Evolutionary conservation across 1,140 invertebrate species (phyloP), one percentile per base, ranked within the genome.

Genomic region (Pseudomyrmex pallidus): DNA sequence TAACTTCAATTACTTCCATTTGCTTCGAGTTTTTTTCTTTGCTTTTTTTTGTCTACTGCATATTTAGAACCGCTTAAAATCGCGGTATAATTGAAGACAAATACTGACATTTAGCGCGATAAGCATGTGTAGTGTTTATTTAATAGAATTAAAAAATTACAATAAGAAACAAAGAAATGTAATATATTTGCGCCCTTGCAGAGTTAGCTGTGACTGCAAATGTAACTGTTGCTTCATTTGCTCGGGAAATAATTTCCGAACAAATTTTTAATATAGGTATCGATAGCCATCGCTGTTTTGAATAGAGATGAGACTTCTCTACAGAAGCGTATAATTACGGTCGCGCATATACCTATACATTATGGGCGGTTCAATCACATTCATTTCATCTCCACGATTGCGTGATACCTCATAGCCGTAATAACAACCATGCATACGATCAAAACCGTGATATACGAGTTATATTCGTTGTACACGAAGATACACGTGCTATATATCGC

Each of bases 321-420:
- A 68, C 44, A 68, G 66, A 59, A 35, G 20, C 76, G 66, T 80
- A 61, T 80, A 80, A 80, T 80, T 80, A 78, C 70, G 59, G n/a
- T 35, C 44, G 54, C 66, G 66, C 20, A 61, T 70, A 50, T 35
- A 35, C 35, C 35, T 7, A 35, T 70, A 70, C 46, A 61, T 72
- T 80, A 80, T 35, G 76, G 46, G 20, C 46, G 20, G 20, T 13
- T 80, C 66, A 80, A 80, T 80, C 76, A 80, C 66, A 80, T 80
- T 80, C 46, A 80, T 80, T 80, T 17, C 54, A 80, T 72, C 66
- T 80, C 76, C 56, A 61, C 50, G 76, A 80, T 80, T 80, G 54
- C 76, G 76, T 80, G 76, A 80, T 80, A 80, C 22, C 20, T 72
- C 54, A 50, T 48, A 61, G 54, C 66, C 46, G 44, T 80, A 72